phyloP scores from a whole-genome alignment of 2,113 vertebrate species.

The Coregonus clupeaformis region DNA sequence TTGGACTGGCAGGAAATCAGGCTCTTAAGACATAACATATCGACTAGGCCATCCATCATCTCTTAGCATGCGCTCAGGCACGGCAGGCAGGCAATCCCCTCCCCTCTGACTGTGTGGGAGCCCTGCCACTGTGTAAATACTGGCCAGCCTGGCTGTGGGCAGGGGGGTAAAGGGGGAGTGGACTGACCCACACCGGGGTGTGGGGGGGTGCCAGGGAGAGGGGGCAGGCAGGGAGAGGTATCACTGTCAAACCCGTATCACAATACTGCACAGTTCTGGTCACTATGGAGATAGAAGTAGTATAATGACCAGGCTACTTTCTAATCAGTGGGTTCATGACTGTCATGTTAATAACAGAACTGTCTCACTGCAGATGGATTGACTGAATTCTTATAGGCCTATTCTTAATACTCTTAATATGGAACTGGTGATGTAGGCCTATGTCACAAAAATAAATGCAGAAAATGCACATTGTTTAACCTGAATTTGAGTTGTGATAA shows the following conservation, averaged over 20 bases:
- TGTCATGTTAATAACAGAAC: too few relatives aligned
- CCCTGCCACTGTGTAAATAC: conserved; percentile 95
- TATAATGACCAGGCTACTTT: not conserved
- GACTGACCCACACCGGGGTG: conserved; percentile 27
- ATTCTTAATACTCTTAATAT: too few relatives aligned
- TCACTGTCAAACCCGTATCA: conserved; percentile 23
- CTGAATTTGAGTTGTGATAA: not conserved
- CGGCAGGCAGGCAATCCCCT: conserved; percentile 73
- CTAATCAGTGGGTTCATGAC: not conserved
- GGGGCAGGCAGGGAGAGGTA: conserved; percentile 64
- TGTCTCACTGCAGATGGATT: not conserved
- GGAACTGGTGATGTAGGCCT: too few relatives aligned
- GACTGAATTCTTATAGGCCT: conserved; percentile 21
- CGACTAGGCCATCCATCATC: conserved; percentile 99
- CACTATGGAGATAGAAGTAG: not conserved
- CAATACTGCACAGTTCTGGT: not conserved
- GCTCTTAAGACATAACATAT: conserved; percentile 99
- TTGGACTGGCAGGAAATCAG: conserved; percentile 99
- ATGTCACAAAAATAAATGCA: too few relatives aligned
- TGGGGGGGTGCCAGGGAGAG: conserved; percentile 25
- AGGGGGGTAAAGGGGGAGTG: conserved; percentile 40
- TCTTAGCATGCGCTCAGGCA: conserved; percentile 91
- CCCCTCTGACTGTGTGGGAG: conserved; percentile 81
- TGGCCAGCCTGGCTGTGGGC: conserved; percentile 62
- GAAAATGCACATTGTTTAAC: not conserved